phyloP scores from a whole-genome alignment of 2,888 invertebrate genomes.

The Microdon myrmicae region DNA sequence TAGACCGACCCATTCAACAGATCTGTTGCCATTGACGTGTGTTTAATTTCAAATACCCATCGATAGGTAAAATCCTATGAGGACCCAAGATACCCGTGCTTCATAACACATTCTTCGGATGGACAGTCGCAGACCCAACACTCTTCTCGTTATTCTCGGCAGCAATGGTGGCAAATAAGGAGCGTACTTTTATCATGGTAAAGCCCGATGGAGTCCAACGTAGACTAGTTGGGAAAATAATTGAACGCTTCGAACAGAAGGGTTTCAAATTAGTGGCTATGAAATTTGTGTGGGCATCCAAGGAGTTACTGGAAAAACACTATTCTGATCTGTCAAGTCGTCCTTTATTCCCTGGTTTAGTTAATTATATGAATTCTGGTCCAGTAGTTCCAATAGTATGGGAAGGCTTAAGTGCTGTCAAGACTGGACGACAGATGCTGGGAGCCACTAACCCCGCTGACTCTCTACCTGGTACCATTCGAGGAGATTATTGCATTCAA shows the following conservation, averaged over 20 bases:
- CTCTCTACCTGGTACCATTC: constrained; percentile 94
- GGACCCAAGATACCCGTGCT: no score
- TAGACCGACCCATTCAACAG: no score
- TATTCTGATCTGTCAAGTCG: constrained; percentile 90
- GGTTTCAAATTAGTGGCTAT: constrained; percentile 96
- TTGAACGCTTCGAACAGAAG: constrained; percentile 94
- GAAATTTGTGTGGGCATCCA: constrained; percentile 90
- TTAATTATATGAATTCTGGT: constrained; percentile 95
- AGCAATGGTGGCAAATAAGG: constrained; percentile 80
- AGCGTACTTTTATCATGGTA: constrained; percentile 97
- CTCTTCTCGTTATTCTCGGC: constrained; percentile 72
- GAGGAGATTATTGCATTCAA: constrained; percentile 96
- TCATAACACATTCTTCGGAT: no score
- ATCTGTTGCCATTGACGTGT: no score
- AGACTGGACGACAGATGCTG: constrained; percentile 94
- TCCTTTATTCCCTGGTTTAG: constrained; percentile 94
- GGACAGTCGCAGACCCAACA: constrained; percentile 71
- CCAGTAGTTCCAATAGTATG: constrained; percentile 96
- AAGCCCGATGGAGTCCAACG: constrained; percentile 99
- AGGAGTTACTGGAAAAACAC: constrained; percentile 88
- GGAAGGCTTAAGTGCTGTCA: constrained; percentile 95
- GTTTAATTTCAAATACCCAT: no score
- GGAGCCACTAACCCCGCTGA: constrained; percentile 98
- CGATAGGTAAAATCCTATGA: no score
- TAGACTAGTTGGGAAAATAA: constrained; percentile 94